Evolutionary conservation across 53 echinoderm and acorn worm genomes (phyloP).

Genomic region (Arbacia lixula): DNA sequence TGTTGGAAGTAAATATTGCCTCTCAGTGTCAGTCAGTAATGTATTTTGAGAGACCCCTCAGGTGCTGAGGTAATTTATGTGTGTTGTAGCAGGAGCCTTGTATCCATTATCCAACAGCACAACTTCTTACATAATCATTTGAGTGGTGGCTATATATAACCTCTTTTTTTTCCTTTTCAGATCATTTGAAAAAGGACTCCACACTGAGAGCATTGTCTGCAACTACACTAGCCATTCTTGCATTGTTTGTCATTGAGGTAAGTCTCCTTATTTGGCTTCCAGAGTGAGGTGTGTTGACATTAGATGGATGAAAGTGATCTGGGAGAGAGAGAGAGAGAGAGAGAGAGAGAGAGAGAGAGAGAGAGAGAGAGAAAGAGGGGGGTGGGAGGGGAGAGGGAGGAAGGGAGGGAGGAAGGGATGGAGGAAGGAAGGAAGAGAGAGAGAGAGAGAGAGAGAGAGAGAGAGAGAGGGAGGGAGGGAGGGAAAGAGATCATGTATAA

Average conservation of each 20-base stretch:
- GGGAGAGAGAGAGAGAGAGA: background rate
- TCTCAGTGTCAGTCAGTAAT: no score
- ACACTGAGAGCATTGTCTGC: constrained; percentile 64
- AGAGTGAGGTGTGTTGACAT: no score
- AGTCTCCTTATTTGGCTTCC: no score
- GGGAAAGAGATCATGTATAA: background rate
- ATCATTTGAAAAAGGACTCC: background rate
- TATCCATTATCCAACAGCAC: no score
- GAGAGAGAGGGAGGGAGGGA: background rate
- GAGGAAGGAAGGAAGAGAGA: background rate
- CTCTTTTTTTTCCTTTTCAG: constrained; percentile 18
- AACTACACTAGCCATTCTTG: constrained; percentile 76
- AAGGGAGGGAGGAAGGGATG: no score
- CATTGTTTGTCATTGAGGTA: constrained; percentile 90
- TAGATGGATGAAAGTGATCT: background rate
- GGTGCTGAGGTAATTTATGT: no score
- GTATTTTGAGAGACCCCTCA: no score
- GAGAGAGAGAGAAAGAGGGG: background rate
- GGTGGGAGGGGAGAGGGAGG: background rate
- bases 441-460: background rate
- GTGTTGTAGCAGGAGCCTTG: no score
- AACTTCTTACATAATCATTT: no score
- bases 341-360: background rate
- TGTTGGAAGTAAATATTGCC: no score
- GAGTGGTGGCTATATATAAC: no score